Percentiles rank a stretch among this genome's conserved stretches.
These are phyloP conservation scores for Lepilemur septentrionalis DNA, from an alignment of 2,797 vertebrate species.

Conservation along the genomic window DNA sequence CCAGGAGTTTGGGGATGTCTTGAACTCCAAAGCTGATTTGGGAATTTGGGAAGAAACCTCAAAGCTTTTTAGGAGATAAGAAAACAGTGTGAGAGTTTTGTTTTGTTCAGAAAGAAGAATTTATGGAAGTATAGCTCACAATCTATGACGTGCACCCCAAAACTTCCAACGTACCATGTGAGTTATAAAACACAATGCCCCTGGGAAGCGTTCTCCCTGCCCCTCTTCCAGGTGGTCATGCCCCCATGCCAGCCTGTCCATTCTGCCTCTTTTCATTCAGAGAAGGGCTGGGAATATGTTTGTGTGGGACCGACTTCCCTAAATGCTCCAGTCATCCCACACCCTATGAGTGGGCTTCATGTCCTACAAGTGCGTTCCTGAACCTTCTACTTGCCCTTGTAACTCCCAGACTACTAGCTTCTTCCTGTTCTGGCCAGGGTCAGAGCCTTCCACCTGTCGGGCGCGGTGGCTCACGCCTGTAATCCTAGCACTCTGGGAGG, in stretches of 20 bases:
- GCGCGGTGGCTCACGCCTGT: no score
- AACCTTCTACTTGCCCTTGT: background rate
- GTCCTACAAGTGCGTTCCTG: background rate
- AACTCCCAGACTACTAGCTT: background rate
- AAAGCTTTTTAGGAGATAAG: background rate
- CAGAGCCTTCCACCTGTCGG: background rate
- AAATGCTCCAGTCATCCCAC: background rate
- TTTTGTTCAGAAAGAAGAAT: background rate
- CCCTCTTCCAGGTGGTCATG: background rate
- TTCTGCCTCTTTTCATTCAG: background rate
- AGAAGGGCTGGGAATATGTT: background rate
- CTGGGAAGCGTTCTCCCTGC: background rate
- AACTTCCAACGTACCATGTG: background rate
- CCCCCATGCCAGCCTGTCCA: background rate
- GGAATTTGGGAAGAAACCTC: background rate
- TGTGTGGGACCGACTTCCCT: background rate
- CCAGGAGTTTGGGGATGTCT: background rate
- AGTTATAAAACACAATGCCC: background rate
- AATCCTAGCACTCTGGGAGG: no score
- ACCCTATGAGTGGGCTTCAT: background rate
- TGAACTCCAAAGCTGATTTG: background rate
- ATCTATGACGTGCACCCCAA: background rate
- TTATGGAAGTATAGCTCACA: background rate
- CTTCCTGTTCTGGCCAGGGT: background rate
- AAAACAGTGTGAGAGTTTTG: background rate